Percentiles rank a stretch among this genome's conserved stretches.
Conservation (phyloP, 2,113 vertebrate genomes). For the Anolis sagrei region DNA sequence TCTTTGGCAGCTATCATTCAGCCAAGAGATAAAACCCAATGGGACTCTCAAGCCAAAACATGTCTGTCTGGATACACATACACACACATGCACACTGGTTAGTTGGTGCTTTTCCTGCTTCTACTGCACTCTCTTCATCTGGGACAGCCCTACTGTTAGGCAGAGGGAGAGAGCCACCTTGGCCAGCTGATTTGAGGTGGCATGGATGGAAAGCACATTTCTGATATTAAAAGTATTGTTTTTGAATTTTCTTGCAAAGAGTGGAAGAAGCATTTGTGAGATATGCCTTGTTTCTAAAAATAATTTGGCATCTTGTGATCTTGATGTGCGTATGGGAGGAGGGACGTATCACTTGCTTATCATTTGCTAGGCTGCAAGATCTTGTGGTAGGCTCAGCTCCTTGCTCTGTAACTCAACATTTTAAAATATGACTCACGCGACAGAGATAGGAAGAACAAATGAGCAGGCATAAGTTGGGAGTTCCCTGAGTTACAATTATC, state of each 20-base stretch:
- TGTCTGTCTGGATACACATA: slow-evolving; percentile 51
- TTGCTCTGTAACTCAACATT: not conserved
- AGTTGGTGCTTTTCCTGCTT: slow-evolving; percentile 38
- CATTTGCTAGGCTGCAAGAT: not conserved
- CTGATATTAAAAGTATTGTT: not conserved
- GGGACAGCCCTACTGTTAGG: not conserved
- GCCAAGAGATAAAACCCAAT: slow-evolving; percentile 61
- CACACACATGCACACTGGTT: slow-evolving; percentile 36
- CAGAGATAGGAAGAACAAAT: not conserved
- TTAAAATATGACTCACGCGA: not conserved
- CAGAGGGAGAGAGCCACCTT: not conserved
- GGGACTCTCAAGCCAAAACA: slow-evolving; percentile 46
- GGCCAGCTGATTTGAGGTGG: not conserved
- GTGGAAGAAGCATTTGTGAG: not conserved
- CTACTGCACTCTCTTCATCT: not conserved
- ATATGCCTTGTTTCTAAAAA: not conserved
- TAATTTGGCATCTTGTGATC: not conserved
- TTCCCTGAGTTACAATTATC: not conserved
- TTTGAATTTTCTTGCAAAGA: not conserved
- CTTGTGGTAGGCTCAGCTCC: not conserved
- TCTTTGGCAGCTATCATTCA: slow-evolving; percentile 56
- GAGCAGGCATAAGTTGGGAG: not conserved
- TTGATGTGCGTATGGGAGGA: not conserved
- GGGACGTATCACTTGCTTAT: not conserved
- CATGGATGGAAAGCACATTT: not conserved